Conservation (phyloP, 2,113 vertebrate species). For the Helogale parvula region DNA sequence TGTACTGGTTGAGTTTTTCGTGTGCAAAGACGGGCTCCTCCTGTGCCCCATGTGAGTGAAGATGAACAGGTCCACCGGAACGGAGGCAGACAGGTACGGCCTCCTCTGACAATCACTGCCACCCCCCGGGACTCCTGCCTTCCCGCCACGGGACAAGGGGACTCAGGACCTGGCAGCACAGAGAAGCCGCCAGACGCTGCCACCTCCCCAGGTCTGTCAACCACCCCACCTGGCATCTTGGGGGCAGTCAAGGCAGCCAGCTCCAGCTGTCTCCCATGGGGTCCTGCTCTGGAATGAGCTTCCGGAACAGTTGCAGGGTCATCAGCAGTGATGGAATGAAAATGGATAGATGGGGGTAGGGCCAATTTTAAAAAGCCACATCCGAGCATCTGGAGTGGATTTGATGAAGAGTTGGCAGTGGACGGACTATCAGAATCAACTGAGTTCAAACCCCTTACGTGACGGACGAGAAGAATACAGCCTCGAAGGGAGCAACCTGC, state of each 20-base stretch:
- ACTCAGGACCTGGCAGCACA: background rate
- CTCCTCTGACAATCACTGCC: background rate
- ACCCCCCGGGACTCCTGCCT: background rate
- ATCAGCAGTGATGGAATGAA: background rate
- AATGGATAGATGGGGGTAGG: background rate
- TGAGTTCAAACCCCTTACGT: background rate
- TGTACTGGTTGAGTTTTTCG: conserved; percentile 77
- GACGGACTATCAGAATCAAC: background rate
- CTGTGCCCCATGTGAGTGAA: conserved; percentile 63
- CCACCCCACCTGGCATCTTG: background rate
- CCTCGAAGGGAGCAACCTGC: background rate
- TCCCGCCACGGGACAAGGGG: background rate
- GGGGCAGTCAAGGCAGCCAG: background rate
- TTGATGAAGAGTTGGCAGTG: background rate
- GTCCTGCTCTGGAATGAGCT: background rate
- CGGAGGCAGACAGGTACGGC: conserved; percentile 63
- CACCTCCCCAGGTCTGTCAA: background rate
- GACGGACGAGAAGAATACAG: background rate
- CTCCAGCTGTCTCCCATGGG: background rate
- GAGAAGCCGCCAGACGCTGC: background rate
- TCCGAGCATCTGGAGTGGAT: conserved; percentile 12
- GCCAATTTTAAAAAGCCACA: conserved; percentile 30
- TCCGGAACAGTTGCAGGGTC: background rate
- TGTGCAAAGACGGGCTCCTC: conserved; percentile 62
- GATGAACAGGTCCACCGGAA: conserved; percentile 78